These are phyloP conservation scores for Drosophila orosa DNA, from an alignment of 1,140 invertebrate genomes.

Conservation along the genomic window DNA sequence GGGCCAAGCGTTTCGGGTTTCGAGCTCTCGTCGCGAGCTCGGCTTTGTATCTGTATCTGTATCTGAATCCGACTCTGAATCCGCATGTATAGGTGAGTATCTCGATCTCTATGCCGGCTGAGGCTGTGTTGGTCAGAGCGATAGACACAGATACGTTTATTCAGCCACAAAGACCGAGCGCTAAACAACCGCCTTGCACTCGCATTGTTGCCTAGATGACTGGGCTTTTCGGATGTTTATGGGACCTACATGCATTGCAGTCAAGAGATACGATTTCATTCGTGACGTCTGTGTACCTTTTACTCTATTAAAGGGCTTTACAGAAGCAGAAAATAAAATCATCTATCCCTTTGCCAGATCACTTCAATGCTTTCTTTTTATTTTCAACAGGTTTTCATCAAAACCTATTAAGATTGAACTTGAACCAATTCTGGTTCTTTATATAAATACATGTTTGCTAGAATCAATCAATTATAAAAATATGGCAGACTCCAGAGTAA, in stretches of 20 bases:
- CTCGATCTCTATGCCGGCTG: conserved; percentile 51
- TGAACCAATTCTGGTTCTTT: conserved; percentile 24
- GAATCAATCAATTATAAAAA: background rate
- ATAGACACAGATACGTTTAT: conserved; percentile 46
- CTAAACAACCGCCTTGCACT: conserved; percentile 31
- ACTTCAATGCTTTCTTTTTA: background rate
- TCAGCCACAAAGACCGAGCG: conserved; percentile 5
- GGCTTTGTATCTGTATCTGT: conserved; percentile 50
- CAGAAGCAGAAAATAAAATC: background rate
- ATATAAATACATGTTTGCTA: background rate
- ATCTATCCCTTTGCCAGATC: background rate
- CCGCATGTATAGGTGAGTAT: conserved; percentile 47
- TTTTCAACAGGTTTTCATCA: conserved; percentile 19
- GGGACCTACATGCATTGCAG: conserved; percentile 49
- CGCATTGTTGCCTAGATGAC: conserved; percentile 62
- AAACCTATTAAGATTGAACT: conserved; percentile 10
- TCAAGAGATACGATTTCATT: conserved; percentile 23
- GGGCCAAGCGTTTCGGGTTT: conserved; percentile 66
- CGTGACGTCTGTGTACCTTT: conserved; percentile 35
- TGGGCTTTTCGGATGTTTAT: conserved; percentile 36
- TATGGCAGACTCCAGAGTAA: background rate
- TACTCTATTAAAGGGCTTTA: background rate
- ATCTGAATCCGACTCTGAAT: conserved; percentile 19
- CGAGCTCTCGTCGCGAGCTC: conserved; percentile 52
- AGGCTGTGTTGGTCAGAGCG: conserved; percentile 25